Percentiles rank a stretch among this genome's conserved stretches.
These are phyloP conservation scores for Cheilosia grossa DNA, from an alignment of 2,888 invertebrate species.

Conservation along the genomic window DNA sequence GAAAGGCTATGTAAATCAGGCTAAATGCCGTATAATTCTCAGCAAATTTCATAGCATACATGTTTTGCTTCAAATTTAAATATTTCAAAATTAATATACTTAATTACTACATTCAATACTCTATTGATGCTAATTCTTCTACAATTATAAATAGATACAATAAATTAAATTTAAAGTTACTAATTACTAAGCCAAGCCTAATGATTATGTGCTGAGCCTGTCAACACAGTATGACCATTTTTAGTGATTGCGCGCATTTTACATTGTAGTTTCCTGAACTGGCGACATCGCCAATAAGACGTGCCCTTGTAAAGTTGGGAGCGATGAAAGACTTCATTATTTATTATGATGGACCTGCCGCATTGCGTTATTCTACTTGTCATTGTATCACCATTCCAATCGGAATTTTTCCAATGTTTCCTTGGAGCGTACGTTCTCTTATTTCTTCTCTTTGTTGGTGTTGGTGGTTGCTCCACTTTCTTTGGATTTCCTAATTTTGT, in stretches of 20 bases:
- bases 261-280: constrained; percentile 65
- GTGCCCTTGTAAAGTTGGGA: constrained; percentile 70
- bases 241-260: constrained; percentile 71
- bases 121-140: not conserved
- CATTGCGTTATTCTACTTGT: constrained; percentile 51
- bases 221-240: constrained; percentile 62
- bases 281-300: constrained; percentile 68
- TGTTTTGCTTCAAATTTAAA: not conserved
- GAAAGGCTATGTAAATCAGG: too few relatives aligned
- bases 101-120: not conserved
- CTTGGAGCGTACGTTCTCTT: constrained; percentile 55
- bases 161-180: not conserved
- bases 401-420: constrained; percentile 58
- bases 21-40: too few relatives aligned
- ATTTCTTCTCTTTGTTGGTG: constrained; percentile 9
- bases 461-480: not conserved
- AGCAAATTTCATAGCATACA: not conserved
- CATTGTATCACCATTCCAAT: constrained; percentile 21
- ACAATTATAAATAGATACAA: not conserved
- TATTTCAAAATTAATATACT: too few relatives aligned
- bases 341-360: constrained; percentile 64
- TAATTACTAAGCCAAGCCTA: not conserved
- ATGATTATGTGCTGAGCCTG: constrained; percentile 65
- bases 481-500: constrained; percentile 27
- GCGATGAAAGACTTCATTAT: constrained; percentile 67